Percentiles rank a stretch among this genome's conserved stretches.
These are phyloP conservation scores for Spilosoma lubricipeda DNA, from an alignment of 2,888 invertebrate genomes.

Conservation along the genomic window DNA sequence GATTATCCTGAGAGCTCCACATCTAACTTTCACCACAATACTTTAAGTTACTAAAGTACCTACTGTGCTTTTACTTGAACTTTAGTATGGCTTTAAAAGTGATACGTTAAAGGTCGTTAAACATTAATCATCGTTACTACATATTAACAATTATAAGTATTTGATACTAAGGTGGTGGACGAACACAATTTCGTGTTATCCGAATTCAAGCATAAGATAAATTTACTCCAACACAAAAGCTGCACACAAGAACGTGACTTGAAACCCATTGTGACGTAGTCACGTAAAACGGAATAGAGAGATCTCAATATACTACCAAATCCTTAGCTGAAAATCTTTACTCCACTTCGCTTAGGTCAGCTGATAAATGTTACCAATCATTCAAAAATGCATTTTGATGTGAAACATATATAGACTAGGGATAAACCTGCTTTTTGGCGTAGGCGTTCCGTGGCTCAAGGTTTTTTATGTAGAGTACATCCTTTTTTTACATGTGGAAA, in stretches of 20 bases:
- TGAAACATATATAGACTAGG: no score
- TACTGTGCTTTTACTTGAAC: no score
- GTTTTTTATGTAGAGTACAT: not conserved
- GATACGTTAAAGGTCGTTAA: not conserved
- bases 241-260: slow-evolving; percentile 3
- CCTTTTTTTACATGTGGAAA: no score
- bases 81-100: not conserved
- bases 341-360: not conserved
- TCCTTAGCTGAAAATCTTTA: not conserved
- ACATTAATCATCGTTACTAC: not conserved
- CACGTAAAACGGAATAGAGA: slow-evolving; percentile 7
- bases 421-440: no score
- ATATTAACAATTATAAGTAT: not conserved
- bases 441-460: no score
- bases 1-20: no score
- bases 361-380: not conserved
- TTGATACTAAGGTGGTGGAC: not conserved
- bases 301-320: slow-evolving; percentile 9
- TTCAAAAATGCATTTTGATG: slow-evolving; percentile 2
- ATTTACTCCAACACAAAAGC: slow-evolving; percentile 9
- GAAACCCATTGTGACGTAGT: not conserved
- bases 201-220: not conserved
- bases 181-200: not conserved
- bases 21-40: no score
- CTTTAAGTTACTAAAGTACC: no score